A percentile compares a stretch with the other conserved stretches of the same genome.
Conservation (phyloP, 2,888 invertebrate species). For the Synanthedon andrenaeformis region DNA sequence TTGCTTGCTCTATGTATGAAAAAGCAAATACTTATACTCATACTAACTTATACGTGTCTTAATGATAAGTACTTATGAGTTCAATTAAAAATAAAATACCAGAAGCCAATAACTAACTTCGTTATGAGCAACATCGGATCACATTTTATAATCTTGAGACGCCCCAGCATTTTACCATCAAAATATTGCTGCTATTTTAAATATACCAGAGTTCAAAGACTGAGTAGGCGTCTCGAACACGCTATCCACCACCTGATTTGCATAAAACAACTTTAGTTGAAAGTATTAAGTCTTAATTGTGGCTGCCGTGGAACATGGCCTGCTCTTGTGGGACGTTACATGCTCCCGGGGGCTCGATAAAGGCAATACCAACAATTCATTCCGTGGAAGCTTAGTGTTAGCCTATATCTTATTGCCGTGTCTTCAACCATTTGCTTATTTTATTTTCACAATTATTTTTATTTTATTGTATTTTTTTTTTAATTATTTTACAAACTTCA, state of each 20-base stretch:
- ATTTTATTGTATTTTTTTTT: no score
- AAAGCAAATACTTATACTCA: no score
- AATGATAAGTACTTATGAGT: no score
- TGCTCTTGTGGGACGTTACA: slow-evolving; percentile 48
- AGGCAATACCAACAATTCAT: slow-evolving; percentile 49
- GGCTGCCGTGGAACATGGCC: slow-evolving; percentile 38
- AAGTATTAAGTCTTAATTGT: slow-evolving; percentile 69
- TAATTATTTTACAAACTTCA: no score
- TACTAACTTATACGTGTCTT: no score
- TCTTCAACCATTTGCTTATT: no score
- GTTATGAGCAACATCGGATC: neutral
- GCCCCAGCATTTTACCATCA: slow-evolving; percentile 6
- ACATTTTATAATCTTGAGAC: neutral
- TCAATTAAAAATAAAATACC: neutral
- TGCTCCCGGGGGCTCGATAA: slow-evolving; percentile 44
- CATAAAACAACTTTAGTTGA: slow-evolving; percentile 65
- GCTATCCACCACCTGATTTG: slow-evolving; percentile 54
- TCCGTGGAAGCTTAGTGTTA: slow-evolving; percentile 10
- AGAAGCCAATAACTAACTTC: neutral
- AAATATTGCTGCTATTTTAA: slow-evolving; percentile 31
- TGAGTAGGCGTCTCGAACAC: slow-evolving; percentile 59
- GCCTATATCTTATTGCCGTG: neutral
- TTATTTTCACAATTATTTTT: no score
- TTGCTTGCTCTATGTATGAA: no score
- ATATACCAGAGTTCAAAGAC: slow-evolving; percentile 23